Evolutionary conservation across 2,888 invertebrate species (phyloP).

Genomic region (Caradrina kadenii): DNA sequence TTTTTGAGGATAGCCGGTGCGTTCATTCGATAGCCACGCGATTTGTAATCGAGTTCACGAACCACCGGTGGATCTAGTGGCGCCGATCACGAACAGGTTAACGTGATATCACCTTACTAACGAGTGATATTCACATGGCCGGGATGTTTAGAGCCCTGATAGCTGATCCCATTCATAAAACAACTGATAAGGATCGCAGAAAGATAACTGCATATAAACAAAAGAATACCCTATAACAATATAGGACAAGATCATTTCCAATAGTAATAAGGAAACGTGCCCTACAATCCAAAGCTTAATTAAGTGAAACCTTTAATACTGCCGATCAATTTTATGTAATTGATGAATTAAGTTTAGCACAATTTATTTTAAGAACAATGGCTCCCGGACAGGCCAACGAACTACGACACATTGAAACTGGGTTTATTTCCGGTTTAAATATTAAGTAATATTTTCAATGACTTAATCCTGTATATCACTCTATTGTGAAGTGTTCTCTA

Average conservation of each 20-base stretch:
- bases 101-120: slow-evolving; percentile 71
- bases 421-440: slow-evolving; percentile 42
- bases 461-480: slow-evolving; percentile 31
- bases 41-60: slow-evolving; percentile 78
- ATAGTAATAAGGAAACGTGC: not conserved
- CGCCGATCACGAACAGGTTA: slow-evolving; percentile 78
- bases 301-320: not conserved
- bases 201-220: slow-evolving; percentile 25
- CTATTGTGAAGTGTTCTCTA: slow-evolving; percentile 21
- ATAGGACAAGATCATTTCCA: not conserved
- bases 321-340: slow-evolving; percentile 15
- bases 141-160: slow-evolving; percentile 60
- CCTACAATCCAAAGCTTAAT: not conserved
- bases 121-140: slow-evolving; percentile 75
- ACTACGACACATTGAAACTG: slow-evolving; percentile 42
- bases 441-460: slow-evolving; percentile 28
- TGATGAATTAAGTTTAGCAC: slow-evolving; percentile 35
- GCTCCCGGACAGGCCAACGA: slow-evolving; percentile 49
- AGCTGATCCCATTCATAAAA: slow-evolving; percentile 67
- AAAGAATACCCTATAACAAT: slow-evolving; percentile 5
- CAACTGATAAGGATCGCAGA: slow-evolving; percentile 33
- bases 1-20: slow-evolving; percentile 82
- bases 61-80: slow-evolving; percentile 69
- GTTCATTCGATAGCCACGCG: slow-evolving; percentile 83
- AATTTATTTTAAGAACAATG: slow-evolving; percentile 56